Evolutionary conservation across 2,797 vertebrate genomes (phyloP), one percentile per base, ranked within the genome.

Genomic region (Gallirallus australis): DNA sequence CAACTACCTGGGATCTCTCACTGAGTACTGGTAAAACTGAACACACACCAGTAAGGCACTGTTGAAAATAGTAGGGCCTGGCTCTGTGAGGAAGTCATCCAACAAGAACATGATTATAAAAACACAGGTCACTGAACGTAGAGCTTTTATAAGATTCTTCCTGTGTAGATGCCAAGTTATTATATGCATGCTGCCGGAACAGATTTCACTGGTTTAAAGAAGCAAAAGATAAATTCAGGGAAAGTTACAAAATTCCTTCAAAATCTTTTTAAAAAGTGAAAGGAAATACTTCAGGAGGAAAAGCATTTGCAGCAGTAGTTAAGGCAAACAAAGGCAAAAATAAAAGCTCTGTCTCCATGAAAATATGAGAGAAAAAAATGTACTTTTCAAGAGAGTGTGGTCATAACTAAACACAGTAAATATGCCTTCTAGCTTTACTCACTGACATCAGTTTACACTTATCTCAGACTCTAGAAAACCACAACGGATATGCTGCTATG

Each of bases 301-400:
- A 60, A 83, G 19, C 19, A 59, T 37, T 33, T 77, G 54, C 6
- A 54, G 31, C 50, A 68, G 28, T 30, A 83, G 54, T 54, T 45
- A 40, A 71, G 25, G 21, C n/a, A 28, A 94, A 90, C 25, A 86
- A 82, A 64, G 28, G 47, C 33, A 90, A 92, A 95, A 93, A 64
- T 6, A 75, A 65, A 48, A 54, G 12, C 24, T 84, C 50, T 86
- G 15, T 6, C 5, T 73, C 42, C 15, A 40, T 28, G 61, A 82
- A 65, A 63, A 82, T 48, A 54, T 76, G 35, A 71, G 31, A 35
- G 3, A 45, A 42, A 72, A 40, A 53, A 42, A 65, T 65, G 37
- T 6, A 27, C 1, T 77, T 63, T 50, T 79, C 66, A 84, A 78
- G 20, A 73, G 77, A 5, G 28, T 40, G 2, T 45, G 11, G 47